These are phyloP conservation scores for Rhea pennata DNA, from an alignment of 2,113 vertebrate species.

Conservation along the genomic window DNA sequence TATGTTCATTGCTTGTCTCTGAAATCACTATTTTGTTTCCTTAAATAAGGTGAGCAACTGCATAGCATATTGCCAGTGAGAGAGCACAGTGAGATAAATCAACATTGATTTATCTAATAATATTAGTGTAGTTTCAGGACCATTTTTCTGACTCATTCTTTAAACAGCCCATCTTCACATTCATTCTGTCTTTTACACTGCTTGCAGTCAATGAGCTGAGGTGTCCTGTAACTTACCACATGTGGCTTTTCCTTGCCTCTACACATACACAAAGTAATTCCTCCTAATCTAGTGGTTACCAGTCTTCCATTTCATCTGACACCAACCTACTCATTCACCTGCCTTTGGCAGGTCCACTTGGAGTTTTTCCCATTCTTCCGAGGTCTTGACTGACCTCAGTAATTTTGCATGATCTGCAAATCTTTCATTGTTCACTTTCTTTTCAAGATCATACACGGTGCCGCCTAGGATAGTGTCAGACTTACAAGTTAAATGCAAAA, in stretches of 20 bases:
- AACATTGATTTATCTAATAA: not conserved
- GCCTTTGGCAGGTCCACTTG: slow-evolving; percentile 6
- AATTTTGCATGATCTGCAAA: not conserved
- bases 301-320: not conserved
- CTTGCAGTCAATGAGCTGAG: not conserved
- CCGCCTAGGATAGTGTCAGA: not conserved
- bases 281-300: not conserved
- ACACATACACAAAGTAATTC: not conserved
- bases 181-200: not conserved
- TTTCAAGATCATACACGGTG: slow-evolving; percentile 36
- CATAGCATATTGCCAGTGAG: not conserved
- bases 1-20: not conserved
- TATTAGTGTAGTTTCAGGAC: not conserved
- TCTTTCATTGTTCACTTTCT: slow-evolving; percentile 44
- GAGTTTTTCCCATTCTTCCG: not conserved
- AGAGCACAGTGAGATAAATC: not conserved
- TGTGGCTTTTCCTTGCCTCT: not conserved
- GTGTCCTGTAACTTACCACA: not conserved
- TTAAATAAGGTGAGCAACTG: not conserved
- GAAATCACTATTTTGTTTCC: not conserved
- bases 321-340: not conserved
- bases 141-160: not conserved
- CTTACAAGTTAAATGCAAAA: not conserved
- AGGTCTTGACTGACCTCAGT: not conserved
- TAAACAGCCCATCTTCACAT: not conserved